phyloP scores from a whole-genome alignment of 2,113 vertebrate species.

The Glaucomys volans region DNA sequence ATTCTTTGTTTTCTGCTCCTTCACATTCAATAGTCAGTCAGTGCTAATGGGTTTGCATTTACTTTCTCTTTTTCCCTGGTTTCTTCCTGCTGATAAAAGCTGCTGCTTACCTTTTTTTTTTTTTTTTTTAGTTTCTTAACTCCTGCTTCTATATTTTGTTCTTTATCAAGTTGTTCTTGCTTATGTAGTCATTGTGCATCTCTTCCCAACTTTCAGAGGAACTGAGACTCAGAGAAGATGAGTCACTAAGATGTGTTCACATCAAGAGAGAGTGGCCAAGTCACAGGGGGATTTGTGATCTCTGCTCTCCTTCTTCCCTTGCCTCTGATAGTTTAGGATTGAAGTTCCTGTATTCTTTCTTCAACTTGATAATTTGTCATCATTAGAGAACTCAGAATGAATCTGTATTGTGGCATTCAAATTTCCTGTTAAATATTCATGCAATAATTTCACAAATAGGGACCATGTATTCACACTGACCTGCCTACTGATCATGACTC shows the following conservation, averaged over 20 bases:
- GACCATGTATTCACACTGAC: too few species aligned
- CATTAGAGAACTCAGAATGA: background rate
- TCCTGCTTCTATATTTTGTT: background rate
- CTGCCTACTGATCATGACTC: background rate
- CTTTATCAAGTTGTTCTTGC: background rate
- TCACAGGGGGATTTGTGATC: background rate
- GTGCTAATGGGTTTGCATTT: background rate
- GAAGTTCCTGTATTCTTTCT: background rate
- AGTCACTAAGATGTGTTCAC: background rate
- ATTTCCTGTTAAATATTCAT: background rate
- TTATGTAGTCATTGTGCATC: background rate
- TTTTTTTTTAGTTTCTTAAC: background rate
- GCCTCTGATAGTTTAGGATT: background rate
- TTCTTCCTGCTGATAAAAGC: slow-evolving; percentile 5
- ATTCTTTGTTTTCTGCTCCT: background rate
- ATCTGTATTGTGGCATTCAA: background rate
- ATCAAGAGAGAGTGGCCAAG: background rate
- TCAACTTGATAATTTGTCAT: background rate
- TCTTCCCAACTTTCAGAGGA: background rate
- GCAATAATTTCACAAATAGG: background rate
- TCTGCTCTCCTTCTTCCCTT: background rate
- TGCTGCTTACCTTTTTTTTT: background rate
- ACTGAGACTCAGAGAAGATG: background rate
- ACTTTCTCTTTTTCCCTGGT: background rate
- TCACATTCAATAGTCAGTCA: background rate